Evolutionary conservation across 2,113 vertebrate species (phyloP).

Genomic region (Tupaia chinensis): DNA sequence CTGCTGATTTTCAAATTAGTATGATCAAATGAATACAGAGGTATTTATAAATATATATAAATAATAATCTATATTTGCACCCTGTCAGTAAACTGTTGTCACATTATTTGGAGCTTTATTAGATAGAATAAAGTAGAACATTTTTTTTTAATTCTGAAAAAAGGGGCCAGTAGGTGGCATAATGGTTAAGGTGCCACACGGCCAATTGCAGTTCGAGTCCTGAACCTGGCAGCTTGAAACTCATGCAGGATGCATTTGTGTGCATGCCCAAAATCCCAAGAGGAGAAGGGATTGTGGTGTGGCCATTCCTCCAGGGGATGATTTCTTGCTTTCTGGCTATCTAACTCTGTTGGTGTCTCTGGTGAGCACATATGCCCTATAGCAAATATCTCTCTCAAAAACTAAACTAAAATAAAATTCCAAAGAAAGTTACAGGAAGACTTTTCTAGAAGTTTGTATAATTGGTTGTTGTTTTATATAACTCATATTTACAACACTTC

Average conservation of each 20-base stretch:
- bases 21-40: not conserved
- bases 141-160: not conserved
- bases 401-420: not conserved
- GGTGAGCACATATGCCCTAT: too few species aligned
- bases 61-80: not conserved
- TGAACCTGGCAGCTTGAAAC: too few species aligned
- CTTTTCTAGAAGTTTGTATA: not conserved
- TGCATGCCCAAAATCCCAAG: too few species aligned
- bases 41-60: not conserved
- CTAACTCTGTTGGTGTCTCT: too few species aligned
- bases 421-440: not conserved
- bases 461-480: not conserved
- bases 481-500: not conserved
- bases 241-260: too few species aligned
- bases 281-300: too few species aligned
- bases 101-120: not conserved
- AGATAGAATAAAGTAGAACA: not conserved
- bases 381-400: too few species aligned
- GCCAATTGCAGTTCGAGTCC: too few species aligned
- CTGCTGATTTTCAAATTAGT: not conserved
- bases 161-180: too few species aligned
- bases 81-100: not conserved
- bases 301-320: too few species aligned
- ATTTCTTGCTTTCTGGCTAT: too few species aligned
- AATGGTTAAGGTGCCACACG: too few species aligned